Conservation (phyloP, 2,113 vertebrate genomes). For the Hemiprocne comata region DNA sequence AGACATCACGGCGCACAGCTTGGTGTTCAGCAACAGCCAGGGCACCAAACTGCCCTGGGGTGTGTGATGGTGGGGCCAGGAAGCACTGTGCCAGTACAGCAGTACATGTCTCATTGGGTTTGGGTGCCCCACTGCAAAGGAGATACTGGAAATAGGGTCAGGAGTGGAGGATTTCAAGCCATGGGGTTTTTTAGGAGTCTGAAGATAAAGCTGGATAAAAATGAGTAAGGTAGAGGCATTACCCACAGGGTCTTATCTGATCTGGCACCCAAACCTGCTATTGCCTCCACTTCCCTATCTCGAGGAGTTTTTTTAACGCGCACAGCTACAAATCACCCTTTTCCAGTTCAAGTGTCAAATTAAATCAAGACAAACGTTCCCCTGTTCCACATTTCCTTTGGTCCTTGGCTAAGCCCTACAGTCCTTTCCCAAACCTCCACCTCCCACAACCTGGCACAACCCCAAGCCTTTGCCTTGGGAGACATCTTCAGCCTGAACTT, state of each 20-base stretch:
- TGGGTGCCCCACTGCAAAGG: neutral
- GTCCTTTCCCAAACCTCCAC: constrained; percentile 58
- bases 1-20: fast-evolving
- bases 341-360: constrained; percentile 63
- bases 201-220: constrained; percentile 49
- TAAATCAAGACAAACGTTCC: constrained; percentile 69
- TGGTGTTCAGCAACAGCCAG: neutral
- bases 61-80: fast-evolving
- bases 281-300: constrained; percentile 64
- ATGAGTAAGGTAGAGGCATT: constrained; percentile 56
- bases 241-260: constrained; percentile 65
- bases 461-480: constrained; percentile 49
- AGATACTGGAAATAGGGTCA: neutral
- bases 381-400: constrained; percentile 52
- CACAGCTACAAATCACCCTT: constrained; percentile 57
- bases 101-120: fast-evolving
- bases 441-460: constrained; percentile 56
- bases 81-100: neutral
- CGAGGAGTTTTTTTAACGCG: constrained; percentile 7
- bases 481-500: constrained; percentile 50
- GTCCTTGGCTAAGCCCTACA: constrained; percentile 55
- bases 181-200: neutral
- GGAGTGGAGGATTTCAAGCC: constrained; percentile 13
- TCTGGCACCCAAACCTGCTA: constrained; percentile 46
- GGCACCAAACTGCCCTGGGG: neutral